A percentile compares a stretch with the other conserved stretches of the same genome.
Evolutionary conservation across 2,797 vertebrate genomes (phyloP).

Genomic region (Scarus forsteni): DNA sequence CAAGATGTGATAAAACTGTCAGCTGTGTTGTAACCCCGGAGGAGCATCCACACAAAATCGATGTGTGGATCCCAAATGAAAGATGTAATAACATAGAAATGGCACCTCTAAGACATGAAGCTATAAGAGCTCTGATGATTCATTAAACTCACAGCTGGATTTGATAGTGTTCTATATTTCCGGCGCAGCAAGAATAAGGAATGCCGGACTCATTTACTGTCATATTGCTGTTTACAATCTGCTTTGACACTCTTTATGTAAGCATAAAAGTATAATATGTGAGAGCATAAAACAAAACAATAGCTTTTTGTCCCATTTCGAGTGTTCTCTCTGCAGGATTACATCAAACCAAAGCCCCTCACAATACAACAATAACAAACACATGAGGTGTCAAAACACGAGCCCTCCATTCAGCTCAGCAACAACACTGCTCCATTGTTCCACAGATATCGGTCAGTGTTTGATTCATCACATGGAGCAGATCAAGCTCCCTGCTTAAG

Average conservation of each 20-base stretch:
- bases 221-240: slow-evolving; percentile 43
- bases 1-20: slow-evolving; percentile 32
- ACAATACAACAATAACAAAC: slow-evolving; percentile 27
- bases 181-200: slow-evolving; percentile 21
- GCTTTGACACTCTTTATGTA: slow-evolving; percentile 44
- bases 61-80: slow-evolving; percentile 22
- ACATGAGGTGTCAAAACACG: slow-evolving; percentile 28
- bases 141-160: slow-evolving; percentile 62
- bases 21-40: slow-evolving; percentile 18
- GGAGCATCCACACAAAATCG: slow-evolving; percentile 33
- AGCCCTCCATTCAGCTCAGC: slow-evolving; percentile 36
- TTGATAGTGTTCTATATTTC: slow-evolving; percentile 54
- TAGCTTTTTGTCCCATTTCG: slow-evolving; percentile 25
- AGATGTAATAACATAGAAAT: slow-evolving; percentile 46
- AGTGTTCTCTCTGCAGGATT: slow-evolving; percentile 36
- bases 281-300: slow-evolving; percentile 38
- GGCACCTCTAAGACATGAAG: slow-evolving; percentile 37
- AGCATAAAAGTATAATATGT: slow-evolving; percentile 37
- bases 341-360: slow-evolving; percentile 31
- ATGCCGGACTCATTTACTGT: slow-evolving; percentile 23
- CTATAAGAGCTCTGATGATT: slow-evolving; percentile 60
- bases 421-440: slow-evolving; percentile 22
- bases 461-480: slow-evolving; percentile 37
- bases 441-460: slow-evolving; percentile 30
- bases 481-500: slow-evolving; percentile 16